A percentile compares a stretch with the other conserved stretches of the same genome.
These are phyloP conservation scores for Knipowitschia caucasica DNA, from an alignment of 2,797 vertebrate species.

Conservation along the genomic window DNA sequence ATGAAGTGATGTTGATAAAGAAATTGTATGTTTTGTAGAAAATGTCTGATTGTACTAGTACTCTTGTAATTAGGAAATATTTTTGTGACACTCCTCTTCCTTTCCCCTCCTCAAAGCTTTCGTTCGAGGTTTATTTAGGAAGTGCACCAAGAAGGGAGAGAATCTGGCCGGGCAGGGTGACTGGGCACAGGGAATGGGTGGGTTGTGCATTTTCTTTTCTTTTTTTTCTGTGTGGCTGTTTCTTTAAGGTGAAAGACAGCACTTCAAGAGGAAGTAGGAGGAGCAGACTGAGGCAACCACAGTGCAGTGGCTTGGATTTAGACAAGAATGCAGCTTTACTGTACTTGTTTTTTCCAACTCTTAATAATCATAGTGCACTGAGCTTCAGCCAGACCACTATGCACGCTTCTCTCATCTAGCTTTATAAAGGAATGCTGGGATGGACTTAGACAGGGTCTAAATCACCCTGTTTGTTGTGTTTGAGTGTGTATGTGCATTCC, in stretches of 20 bases:
- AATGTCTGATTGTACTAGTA: slow-evolving; percentile 43
- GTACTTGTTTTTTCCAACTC: slow-evolving; percentile 59
- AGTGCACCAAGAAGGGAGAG: slow-evolving; percentile 67
- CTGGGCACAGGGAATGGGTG: slow-evolving; percentile 42
- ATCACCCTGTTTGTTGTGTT: slow-evolving; percentile 27
- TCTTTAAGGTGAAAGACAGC: slow-evolving; percentile 59
- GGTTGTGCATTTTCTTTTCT: slow-evolving; percentile 11
- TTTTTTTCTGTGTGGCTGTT: slow-evolving; percentile 52
- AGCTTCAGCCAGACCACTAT: slow-evolving; percentile 27
- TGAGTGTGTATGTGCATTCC: slow-evolving; percentile 54
- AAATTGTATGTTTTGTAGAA: slow-evolving; percentile 16
- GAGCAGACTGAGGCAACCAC: slow-evolving; percentile 56
- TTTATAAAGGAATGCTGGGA: slow-evolving; percentile 45
- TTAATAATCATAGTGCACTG: slow-evolving; percentile 50
- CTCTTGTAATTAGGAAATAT: slow-evolving; percentile 62
- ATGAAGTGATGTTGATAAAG: slow-evolving; percentile 15
- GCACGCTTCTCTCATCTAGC: slow-evolving; percentile 19
- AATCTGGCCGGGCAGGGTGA: slow-evolving; percentile 66
- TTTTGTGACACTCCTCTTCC: slow-evolving; percentile 64
- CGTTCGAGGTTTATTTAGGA: slow-evolving; percentile 77
- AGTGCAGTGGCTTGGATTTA: slow-evolving; percentile 63
- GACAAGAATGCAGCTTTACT: slow-evolving; percentile 75
- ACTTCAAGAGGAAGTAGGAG: slow-evolving; percentile 71
- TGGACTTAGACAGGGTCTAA: slow-evolving; percentile 41
- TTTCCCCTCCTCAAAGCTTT: slow-evolving; percentile 53